Conservation (phyloP, 1,140 invertebrate genomes). For the Kradibia gibbosae region DNA sequence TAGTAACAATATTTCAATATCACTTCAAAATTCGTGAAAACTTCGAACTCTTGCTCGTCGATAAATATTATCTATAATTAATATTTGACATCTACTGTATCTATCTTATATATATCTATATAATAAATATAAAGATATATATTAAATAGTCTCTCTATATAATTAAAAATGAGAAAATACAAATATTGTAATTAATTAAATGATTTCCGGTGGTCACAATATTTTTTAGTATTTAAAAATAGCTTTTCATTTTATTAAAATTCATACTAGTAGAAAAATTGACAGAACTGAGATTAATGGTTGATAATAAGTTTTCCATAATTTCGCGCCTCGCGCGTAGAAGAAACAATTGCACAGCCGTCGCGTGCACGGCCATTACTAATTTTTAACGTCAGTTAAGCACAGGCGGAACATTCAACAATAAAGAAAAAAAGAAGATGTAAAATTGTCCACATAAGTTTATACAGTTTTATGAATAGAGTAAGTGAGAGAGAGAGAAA, state of each 20-base stretch:
- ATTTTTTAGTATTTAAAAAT: too few relatives aligned
- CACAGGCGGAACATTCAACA: neutral
- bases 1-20: neutral
- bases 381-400: constrained; percentile 34
- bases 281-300: neutral
- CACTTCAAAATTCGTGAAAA: neutral
- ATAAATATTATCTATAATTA: neutral
- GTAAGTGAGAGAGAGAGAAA: constrained; percentile 23
- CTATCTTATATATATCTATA: neutral
- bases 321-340: neutral
- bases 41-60: neutral
- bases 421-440: neutral
- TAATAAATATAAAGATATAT: too few relatives aligned
- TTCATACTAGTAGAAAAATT: too few relatives aligned
- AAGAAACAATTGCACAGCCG: constrained; percentile 37
- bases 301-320: constrained; percentile 11
- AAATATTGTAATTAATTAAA: too few relatives aligned
- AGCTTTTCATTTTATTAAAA: too few relatives aligned
- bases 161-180: too few relatives aligned
- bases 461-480: constrained; percentile 29
- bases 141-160: too few relatives aligned
- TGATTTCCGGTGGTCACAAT: neutral
- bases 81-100: too few relatives aligned
- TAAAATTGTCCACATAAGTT: constrained; percentile 33
- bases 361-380: neutral